Percentiles rank a stretch among this genome's conserved stretches.
Evolutionary conservation across 23 tunicate species (phyloP).

Genomic region (Ciona savignyi): DNA sequence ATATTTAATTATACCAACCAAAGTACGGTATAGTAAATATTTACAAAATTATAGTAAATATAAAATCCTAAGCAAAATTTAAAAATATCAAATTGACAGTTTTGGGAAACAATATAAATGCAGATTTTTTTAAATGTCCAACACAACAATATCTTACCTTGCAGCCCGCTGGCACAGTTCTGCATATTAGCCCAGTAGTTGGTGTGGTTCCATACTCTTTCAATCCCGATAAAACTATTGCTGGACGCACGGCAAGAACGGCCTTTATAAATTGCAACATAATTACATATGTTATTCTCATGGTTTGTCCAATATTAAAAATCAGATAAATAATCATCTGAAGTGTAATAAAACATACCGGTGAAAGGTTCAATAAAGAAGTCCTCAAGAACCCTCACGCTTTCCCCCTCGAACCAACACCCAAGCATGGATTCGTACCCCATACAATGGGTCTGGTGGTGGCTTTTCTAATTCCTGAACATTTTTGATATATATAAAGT

Average conservation of each 20-base stretch:
- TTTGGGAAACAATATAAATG: too few species aligned
- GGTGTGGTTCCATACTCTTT: constrained; percentile 77
- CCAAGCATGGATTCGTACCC: constrained; percentile 93
- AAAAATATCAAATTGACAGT: too few species aligned
- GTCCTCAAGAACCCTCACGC: constrained; percentile 89
- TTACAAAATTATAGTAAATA: too few species aligned
- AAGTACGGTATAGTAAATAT: too few species aligned
- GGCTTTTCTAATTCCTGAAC: constrained; percentile 85
- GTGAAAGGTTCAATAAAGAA: constrained; percentile 97
- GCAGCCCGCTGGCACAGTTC: constrained; percentile 82
- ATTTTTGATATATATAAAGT: too few species aligned
- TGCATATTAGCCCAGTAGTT: constrained; percentile 97
- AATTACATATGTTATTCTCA: too few species aligned
- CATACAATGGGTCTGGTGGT: constrained; percentile 79
- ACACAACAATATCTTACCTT: constrained; percentile 9
- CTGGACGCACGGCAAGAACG: constrained; percentile 38
- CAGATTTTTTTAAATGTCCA: not conserved
- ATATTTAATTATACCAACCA: too few species aligned
- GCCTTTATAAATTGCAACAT: too few species aligned
- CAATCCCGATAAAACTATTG: constrained; percentile 87
- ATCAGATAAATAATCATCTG: not conserved
- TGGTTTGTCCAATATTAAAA: too few species aligned
- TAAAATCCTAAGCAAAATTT: too few species aligned
- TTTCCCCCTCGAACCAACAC: constrained; percentile 77
- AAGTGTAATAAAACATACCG: constrained; percentile 29